Conservation (phyloP, 2,797 vertebrate genomes). For the Sebastes taczanowskii region DNA sequence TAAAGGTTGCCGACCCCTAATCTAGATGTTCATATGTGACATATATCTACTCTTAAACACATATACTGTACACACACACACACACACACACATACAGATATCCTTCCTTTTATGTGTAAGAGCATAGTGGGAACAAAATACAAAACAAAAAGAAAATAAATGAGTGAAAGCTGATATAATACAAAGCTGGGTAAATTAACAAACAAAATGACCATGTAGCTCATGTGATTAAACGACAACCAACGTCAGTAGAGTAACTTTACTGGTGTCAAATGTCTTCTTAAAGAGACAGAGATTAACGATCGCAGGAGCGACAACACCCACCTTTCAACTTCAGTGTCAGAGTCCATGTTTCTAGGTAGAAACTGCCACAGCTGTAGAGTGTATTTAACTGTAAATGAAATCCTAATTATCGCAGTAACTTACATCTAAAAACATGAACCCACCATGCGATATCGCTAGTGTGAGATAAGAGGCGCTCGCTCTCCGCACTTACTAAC, state of each 20-base stretch:
- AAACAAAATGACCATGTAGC: background rate
- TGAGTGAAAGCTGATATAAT: too few species aligned
- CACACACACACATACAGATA: too few species aligned
- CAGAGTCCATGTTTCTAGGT: conserved; percentile 42
- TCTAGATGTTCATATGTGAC: too few species aligned
- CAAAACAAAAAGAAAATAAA: too few species aligned
- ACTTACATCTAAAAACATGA: background rate
- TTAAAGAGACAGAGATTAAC: background rate
- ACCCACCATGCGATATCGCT: background rate
- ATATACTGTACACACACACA: too few species aligned
- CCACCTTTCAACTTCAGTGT: conserved; percentile 52
- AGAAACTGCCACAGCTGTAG: fast-evolving
- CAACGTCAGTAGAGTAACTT: background rate
- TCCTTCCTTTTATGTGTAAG: too few species aligned
- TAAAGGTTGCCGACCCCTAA: too few species aligned
- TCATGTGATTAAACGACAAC: background rate
- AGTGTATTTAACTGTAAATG: fast-evolving
- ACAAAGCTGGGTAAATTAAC: background rate
- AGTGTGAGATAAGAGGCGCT: too few species aligned
- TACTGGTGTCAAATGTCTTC: background rate
- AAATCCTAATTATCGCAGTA: background rate
- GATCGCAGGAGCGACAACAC: background rate
- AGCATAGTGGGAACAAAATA: too few species aligned
- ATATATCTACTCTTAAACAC: too few species aligned
- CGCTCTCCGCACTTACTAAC: too few species aligned